These are phyloP conservation scores for Cyclina sinensis DNA, from an alignment of 1,140 invertebrate species.

Conservation along the genomic window DNA sequence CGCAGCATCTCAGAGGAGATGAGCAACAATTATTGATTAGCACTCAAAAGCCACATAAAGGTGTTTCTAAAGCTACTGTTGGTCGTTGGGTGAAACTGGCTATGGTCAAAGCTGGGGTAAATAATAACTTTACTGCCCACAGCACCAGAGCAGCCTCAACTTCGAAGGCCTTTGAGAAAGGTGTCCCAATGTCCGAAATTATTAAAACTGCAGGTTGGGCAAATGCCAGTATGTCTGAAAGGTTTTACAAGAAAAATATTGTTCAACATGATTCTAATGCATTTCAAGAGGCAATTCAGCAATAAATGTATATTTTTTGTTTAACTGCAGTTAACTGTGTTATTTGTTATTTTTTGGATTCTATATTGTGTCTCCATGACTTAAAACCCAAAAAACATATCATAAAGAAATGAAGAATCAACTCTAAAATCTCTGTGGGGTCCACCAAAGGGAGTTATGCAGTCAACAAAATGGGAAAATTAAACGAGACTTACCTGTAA, in stretches of 20 bases:
- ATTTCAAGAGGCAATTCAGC: neutral
- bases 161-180: neutral
- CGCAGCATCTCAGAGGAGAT: neutral
- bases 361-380: neutral
- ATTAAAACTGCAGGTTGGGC: constrained; percentile 47
- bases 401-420: constrained; percentile 21
- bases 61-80: constrained; percentile 7
- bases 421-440: constrained; percentile 33
- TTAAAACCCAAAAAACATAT: no score
- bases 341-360: neutral
- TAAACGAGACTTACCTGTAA: constrained; percentile 16
- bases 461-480: constrained; percentile 5
- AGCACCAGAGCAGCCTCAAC: constrained; percentile 4
- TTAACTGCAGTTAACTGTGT: neutral
- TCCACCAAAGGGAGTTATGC: neutral
- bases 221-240: neutral
- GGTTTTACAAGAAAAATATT: neutral
- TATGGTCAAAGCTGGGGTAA: constrained; percentile 14
- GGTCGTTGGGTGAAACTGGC: constrained; percentile 18
- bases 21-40: constrained; percentile 12
- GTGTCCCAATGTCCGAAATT: constrained; percentile 10
- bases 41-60: constrained; percentile 38
- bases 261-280: neutral
- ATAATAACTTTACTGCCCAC: constrained; percentile 14
- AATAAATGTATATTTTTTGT: neutral